Conservation (phyloP, 2,888 invertebrate genomes). For the Drosophila mayaguana region DNA sequence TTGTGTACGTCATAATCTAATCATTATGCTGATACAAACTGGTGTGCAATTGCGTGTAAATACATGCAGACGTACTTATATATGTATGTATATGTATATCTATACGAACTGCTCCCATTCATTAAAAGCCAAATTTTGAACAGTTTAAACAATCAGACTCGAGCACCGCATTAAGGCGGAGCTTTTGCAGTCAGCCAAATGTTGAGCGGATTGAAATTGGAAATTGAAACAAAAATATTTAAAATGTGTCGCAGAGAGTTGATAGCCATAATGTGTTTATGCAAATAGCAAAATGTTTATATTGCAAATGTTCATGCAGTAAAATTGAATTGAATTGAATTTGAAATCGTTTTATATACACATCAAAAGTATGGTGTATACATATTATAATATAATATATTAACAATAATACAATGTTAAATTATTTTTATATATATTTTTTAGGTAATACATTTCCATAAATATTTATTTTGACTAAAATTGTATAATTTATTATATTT, state of each 20-base stretch:
- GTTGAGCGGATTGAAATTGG: not conserved
- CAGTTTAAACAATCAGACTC: not conserved
- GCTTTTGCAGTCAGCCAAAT: not conserved
- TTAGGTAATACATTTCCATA: no score
- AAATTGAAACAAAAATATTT: not conserved
- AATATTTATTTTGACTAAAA: no score
- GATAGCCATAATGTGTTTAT: not conserved
- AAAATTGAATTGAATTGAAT: not conserved
- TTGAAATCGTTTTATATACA: not conserved
- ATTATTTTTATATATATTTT: no score
- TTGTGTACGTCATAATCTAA: not conserved
- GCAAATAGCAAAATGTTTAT: not conserved
- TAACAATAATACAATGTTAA: no score
- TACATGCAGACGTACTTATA: not conserved
- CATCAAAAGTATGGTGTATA: no score
- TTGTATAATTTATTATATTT: no score
- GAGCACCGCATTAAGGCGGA: not conserved
- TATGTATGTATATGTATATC: no score
- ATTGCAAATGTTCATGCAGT: not conserved
- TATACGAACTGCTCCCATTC: not conserved
- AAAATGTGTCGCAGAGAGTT: not conserved
- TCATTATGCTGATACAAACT: not conserved
- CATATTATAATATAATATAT: no score
- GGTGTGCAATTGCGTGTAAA: constrained; percentile 8
- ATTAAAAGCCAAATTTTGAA: constrained; percentile 6